phyloP scores from a whole-genome alignment of 2,113 vertebrate species.

The Ammodytes dubius region DNA sequence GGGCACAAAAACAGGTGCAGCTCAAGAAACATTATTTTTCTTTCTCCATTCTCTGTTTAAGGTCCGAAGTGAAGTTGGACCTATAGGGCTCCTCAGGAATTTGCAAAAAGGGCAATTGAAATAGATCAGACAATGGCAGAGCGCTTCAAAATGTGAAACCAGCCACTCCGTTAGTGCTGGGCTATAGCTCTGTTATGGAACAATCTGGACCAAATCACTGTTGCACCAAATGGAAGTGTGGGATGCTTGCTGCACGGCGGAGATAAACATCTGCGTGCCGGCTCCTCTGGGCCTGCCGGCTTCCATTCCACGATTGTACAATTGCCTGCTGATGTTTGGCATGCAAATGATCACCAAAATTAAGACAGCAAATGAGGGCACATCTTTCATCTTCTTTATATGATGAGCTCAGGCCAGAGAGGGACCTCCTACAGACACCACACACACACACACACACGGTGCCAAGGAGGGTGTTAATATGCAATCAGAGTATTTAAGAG shows the following conservation, averaged over 20 bases:
- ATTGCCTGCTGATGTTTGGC: constrained; percentile 46
- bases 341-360: constrained; percentile 32
- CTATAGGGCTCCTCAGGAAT: constrained; percentile 19
- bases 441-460: constrained; percentile 17
- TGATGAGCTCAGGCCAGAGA: constrained; percentile 35
- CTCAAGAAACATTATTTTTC: constrained; percentile 24
- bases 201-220: constrained; percentile 77
- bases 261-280: constrained; percentile 68
- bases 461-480: neutral
- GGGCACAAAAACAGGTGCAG: constrained; percentile 12
- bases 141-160: constrained; percentile 26
- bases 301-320: constrained; percentile 28
- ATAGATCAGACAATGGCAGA: constrained; percentile 49
- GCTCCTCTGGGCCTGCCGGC: constrained; percentile 37
- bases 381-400: constrained; percentile 43
- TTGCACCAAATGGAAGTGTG: constrained; percentile 58
- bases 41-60: constrained; percentile 13
- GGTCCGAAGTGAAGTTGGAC: neutral
- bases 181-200: constrained; percentile 39
- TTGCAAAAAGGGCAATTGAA: constrained; percentile 51
- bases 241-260: constrained; percentile 62
- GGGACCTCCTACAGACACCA: constrained; percentile 11
- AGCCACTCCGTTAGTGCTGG: constrained; percentile 52
- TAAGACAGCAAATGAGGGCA: constrained; percentile 8
- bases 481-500: constrained; percentile 4